Evolutionary conservation across 2,113 vertebrate species (phyloP).

Genomic region (Stercorarius parasiticus): DNA sequence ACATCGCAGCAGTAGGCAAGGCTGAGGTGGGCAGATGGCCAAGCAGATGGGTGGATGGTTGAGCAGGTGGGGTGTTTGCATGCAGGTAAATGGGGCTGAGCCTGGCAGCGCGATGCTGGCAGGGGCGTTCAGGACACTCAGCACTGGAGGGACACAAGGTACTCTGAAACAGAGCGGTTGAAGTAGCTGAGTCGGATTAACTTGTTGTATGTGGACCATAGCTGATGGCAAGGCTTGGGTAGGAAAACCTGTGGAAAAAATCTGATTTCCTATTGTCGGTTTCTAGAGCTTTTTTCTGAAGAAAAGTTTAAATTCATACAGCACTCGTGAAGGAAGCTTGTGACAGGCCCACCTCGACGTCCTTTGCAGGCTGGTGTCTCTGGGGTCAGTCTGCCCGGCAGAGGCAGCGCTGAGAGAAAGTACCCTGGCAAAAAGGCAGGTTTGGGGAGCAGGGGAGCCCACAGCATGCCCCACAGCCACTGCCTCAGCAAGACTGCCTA

Average conservation of each 20-base stretch:
- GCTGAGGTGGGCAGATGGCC: background rate
- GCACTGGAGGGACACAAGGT: background rate
- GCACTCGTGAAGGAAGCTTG: background rate
- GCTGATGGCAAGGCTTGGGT: background rate
- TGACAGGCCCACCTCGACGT: background rate
- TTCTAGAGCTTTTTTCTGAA: background rate
- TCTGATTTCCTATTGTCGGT: background rate
- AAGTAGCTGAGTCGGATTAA: background rate
- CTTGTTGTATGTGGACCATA: background rate
- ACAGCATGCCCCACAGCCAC: background rate
- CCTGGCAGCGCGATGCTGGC: rapidly evolving
- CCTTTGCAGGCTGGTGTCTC: background rate
- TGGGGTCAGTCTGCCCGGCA: background rate
- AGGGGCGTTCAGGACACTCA: rapidly evolving
- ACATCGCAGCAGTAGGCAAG: background rate
- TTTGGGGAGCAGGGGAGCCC: background rate
- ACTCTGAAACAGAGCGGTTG: background rate
- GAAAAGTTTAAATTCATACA: background rate
- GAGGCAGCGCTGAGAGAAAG: background rate
- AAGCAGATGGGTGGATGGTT: background rate
- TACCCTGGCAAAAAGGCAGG: background rate
- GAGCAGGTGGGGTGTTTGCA: background rate
- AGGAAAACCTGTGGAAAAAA: background rate
- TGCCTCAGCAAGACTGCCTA: background rate
- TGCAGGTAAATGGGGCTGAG: background rate